A percentile compares a stretch with the other conserved stretches of the same genome.
Evolutionary conservation across 1,140 invertebrate genomes (phyloP).

Genomic region (Trissolcus basalis): DNA sequence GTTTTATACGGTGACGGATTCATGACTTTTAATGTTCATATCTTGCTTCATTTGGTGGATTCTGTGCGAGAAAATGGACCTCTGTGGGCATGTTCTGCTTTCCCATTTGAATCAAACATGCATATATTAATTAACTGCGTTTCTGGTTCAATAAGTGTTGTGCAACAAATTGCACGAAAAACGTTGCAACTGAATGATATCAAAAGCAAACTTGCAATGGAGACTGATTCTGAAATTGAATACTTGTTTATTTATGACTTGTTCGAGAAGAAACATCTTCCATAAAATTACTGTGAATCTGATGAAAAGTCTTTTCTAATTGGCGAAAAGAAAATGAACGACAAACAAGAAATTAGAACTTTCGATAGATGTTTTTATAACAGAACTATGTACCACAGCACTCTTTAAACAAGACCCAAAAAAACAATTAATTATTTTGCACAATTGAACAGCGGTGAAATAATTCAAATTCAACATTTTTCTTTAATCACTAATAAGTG

Average conservation of each 20-base stretch:
- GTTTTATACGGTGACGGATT: constrained; percentile 24
- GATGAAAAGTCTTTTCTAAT: neutral
- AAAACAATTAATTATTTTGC: constrained; percentile 5
- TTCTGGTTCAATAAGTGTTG: constrained; percentile 27
- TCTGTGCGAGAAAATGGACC: constrained; percentile 31
- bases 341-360: too few species aligned
- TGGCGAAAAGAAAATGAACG: neutral
- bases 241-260: constrained; percentile 48
- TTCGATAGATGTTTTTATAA: constrained; percentile 15
- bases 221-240: constrained; percentile 3
- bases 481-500: neutral
- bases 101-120: constrained; percentile 42
- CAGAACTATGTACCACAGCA: constrained; percentile 7
- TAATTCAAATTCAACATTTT: constrained; percentile 1
- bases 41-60: constrained; percentile 31
- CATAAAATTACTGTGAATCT: constrained; percentile 28
- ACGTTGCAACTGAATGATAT: constrained; percentile 6
- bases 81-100: constrained; percentile 42
- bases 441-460: neutral
- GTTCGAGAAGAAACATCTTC: constrained; percentile 59
- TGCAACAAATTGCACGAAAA: constrained; percentile 36
- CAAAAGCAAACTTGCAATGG: constrained; percentile 3
- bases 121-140: constrained; percentile 24
- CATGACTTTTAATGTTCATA: constrained; percentile 52
- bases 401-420: neutral